Percentiles rank a stretch among this genome's conserved stretches.
phyloP scores from a whole-genome alignment of 2,797 vertebrate genomes.

The Danio jaintianensis region DNA sequence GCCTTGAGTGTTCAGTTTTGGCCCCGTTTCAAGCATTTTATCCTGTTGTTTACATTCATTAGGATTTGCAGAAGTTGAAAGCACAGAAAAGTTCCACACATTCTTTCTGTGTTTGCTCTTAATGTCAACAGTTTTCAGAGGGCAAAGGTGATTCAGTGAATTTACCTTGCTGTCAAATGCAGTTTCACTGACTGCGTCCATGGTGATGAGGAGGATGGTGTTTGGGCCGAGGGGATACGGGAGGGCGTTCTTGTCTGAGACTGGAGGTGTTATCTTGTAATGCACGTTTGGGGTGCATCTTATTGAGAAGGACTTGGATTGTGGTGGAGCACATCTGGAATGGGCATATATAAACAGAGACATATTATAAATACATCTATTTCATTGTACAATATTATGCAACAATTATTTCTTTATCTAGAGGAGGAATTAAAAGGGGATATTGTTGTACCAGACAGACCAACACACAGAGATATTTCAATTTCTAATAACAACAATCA shows the following conservation, averaged over 20 bases:
- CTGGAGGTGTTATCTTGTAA: conserved; percentile 69
- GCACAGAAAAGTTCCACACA: neutral
- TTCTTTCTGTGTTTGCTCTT: neutral
- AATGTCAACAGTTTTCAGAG: neutral
- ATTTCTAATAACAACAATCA: too few species aligned
- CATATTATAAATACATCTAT: neutral
- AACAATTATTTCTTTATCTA: too few species aligned
- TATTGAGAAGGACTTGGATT: conserved; percentile 82
- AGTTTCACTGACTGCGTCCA: conserved; percentile 78
- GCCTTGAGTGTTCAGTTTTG: neutral
- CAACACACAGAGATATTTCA: too few species aligned
- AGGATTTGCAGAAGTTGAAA: neutral
- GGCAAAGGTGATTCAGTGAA: rapidly evolving
- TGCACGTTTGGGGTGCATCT: conserved; percentile 80
- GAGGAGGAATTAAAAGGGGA: too few species aligned
- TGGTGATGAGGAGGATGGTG: conserved; percentile 79
- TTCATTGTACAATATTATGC: neutral
- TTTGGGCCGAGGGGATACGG: conserved; percentile 61
- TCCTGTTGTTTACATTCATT: neutral
- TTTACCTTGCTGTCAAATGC: conserved; percentile 89
- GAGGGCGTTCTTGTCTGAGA: conserved; percentile 46
- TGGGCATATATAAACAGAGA: conserved; percentile 1
- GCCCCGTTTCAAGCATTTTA: neutral
- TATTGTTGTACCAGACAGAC: too few species aligned
- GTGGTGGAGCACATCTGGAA: conserved; percentile 83